These are phyloP conservation scores for Maconellicoccus hirsutus DNA, from an alignment of 1,140 invertebrate genomes.

Conservation along the genomic window DNA sequence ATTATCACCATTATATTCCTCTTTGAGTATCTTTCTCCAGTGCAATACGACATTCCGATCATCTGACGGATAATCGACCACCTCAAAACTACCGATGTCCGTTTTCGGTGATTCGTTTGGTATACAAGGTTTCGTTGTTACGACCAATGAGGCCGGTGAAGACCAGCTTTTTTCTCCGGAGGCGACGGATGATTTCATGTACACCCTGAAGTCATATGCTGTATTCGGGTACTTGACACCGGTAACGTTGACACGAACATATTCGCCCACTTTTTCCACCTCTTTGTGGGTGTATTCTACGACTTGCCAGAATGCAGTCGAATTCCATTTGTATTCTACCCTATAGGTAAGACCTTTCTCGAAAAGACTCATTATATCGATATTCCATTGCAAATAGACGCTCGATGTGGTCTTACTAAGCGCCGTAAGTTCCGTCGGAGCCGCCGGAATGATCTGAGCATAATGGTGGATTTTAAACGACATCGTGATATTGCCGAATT, in stretches of 20 bases:
- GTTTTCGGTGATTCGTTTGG: constrained; percentile 48
- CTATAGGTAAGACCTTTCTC: no score
- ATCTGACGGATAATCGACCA: constrained; percentile 34
- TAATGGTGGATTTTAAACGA: constrained; percentile 47
- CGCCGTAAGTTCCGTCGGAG: constrained; percentile 37
- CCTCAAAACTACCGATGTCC: constrained; percentile 51
- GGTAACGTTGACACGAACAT: constrained; percentile 33
- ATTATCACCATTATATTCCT: constrained; percentile 46
- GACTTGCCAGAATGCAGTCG: no score
- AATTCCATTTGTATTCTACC: constrained; percentile 48
- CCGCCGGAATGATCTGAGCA: constrained; percentile 38
- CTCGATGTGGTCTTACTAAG: constrained; percentile 44
- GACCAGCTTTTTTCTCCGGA: constrained; percentile 41
- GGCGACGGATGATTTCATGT: constrained; percentile 43
- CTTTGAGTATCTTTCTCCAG: constrained; percentile 51
- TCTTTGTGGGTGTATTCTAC: no score
- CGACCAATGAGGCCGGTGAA: constrained; percentile 45
- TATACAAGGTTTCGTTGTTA: constrained; percentile 43
- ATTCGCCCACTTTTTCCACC: no score
- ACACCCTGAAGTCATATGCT: no score
- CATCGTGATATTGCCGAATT: constrained; percentile 35
- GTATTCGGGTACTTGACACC: constrained; percentile 49
- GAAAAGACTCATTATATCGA: no score
- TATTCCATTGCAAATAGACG: constrained; percentile 46
- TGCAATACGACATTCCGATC: constrained; percentile 48